phyloP scores from a whole-genome alignment of 2,113 vertebrate species.

The Meles meles region DNA sequence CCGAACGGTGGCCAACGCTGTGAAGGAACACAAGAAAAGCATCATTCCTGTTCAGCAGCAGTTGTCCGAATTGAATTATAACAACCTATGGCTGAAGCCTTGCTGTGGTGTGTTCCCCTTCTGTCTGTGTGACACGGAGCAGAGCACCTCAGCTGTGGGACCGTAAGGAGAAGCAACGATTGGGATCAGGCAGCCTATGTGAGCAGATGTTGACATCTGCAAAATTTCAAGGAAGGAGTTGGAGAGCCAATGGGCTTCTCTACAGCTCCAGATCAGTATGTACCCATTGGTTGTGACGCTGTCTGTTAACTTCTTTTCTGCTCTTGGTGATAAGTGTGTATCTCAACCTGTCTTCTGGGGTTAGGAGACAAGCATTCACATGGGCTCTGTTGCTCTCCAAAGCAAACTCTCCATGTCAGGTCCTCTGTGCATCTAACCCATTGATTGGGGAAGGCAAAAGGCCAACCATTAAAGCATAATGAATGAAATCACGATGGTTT shows the following conservation, averaged over 20 bases:
- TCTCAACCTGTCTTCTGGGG: neutral
- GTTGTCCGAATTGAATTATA: constrained; percentile 82
- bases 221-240: neutral
- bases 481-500: neutral
- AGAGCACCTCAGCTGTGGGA: rapidly evolving
- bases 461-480: neutral
- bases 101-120: constrained; percentile 93
- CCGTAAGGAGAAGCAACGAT: rapidly evolving
- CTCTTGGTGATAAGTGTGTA: neutral
- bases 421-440: neutral
- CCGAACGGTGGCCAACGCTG: constrained; percentile 73
- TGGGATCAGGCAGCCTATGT: rapidly evolving
- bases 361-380: too few relatives aligned
- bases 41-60: constrained; percentile 79
- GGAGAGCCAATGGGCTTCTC: neutral
- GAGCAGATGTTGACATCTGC: too few relatives aligned
- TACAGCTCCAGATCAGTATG: neutral
- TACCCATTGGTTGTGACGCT: too few relatives aligned
- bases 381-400: too few relatives aligned
- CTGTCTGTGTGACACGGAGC: constrained; percentile 86
- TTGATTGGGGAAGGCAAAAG: neutral
- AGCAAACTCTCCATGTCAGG: neutral
- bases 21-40: constrained; percentile 77
- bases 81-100: constrained; percentile 87
- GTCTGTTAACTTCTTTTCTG: neutral